phyloP scores from a whole-genome alignment of 2,888 invertebrate species.

The Polia nebulosa region DNA sequence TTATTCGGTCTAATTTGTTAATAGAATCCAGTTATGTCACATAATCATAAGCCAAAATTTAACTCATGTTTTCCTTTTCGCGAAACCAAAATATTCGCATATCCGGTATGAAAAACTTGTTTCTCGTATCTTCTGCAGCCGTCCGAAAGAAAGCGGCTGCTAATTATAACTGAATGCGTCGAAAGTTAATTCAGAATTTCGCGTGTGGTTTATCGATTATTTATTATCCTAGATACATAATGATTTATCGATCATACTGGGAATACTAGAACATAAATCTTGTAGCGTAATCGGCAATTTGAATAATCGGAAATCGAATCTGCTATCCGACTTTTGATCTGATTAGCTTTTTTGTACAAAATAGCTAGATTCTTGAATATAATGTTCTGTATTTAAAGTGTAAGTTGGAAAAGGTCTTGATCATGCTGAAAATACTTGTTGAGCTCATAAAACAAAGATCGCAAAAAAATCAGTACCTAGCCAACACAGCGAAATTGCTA shows the following conservation, averaged over 20 bases:
- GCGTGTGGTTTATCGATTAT: slow-evolving; percentile 57
- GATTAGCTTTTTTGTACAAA: background rate
- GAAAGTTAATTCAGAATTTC: slow-evolving; percentile 54
- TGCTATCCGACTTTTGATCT: slow-evolving; percentile 7
- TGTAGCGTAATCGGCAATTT: slow-evolving; percentile 21
- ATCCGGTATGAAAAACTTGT: slow-evolving; percentile 41
- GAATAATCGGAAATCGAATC: slow-evolving; percentile 25
- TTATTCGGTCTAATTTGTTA: background rate
- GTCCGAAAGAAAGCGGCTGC: slow-evolving; percentile 57
- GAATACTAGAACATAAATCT: slow-evolving; percentile 32
- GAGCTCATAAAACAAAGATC: no score
- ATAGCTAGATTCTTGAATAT: no score
- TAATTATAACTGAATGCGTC: slow-evolving; percentile 53
- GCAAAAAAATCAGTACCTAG: slow-evolving; percentile 2
- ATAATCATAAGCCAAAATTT: background rate
- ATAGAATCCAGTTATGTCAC: background rate
- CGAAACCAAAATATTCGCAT: slow-evolving; percentile 5
- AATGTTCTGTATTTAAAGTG: background rate
- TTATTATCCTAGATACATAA: slow-evolving; percentile 60
- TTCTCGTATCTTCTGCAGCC: slow-evolving; percentile 45
- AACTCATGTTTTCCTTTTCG: background rate
- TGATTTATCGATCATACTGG: slow-evolving; percentile 41
- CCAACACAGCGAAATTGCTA: background rate
- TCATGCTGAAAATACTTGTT: no score
- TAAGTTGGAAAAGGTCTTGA: no score